Base-by-base conservation (phyloP, 2,888 invertebrate species). In the Eupithecia insigniata region DNA sequence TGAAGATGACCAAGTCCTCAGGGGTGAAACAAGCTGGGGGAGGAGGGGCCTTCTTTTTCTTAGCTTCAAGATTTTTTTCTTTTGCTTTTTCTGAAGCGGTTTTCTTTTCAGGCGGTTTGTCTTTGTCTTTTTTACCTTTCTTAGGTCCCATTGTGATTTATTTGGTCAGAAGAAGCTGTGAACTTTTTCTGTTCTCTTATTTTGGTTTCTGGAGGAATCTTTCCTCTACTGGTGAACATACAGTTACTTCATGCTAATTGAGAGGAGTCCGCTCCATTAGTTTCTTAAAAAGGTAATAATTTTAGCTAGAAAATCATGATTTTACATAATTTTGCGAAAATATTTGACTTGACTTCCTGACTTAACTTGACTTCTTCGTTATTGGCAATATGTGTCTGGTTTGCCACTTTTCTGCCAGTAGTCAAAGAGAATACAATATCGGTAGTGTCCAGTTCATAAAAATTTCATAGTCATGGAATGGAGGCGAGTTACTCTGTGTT, bases 41-140 rank as follows among this genome's bases (percentile, higher is more conserved):
- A 1, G 90, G 92, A 0, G 94, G 94, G 1, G 84, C 83, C 72
- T 90, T 93, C 75, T 90, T 93, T 0, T 89, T 91, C 70, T 92
- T 92, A 0, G 89, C 88, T 0, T 87, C 84, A 3, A 89, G 85
- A 0, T 86, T 89, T 68, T 68, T 72, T 8, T 67, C 81, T 80
- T n/a, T 76, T 1, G 66, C 70, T n/a, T 64, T 64, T 14, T 34
- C 64, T 64, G 64, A 64, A 34, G 84, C 64, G 12, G 64, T 64
- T 39, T 64, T 64, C 36, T 34, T 34, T 22, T 36, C 64, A 36
- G 34, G 32, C 3, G 36, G 12, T 66, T 81, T 81, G 6, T 78
- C 81, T 77, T 88, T 88, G 10, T 80, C 84, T 80, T 90, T 89
- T 69, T 91, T 91, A 22, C 1, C 34, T 32, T 62, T 62, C 61